These are phyloP conservation scores for Apis laboriosa DNA, from an alignment of 1,140 invertebrate species.

Conservation along the genomic window DNA sequence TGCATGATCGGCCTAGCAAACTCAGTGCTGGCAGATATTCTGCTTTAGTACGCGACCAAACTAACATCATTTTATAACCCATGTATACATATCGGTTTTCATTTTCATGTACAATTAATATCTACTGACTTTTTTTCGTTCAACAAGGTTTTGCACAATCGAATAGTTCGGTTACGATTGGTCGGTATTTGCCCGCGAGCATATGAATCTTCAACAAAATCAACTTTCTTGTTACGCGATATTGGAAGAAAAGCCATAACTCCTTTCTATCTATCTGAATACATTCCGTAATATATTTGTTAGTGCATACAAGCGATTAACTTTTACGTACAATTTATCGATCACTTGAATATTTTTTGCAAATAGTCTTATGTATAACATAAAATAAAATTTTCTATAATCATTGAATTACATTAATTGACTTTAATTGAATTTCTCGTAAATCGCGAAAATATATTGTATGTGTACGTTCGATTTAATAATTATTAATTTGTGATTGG, in stretches of 20 bases:
- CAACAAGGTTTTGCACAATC: not conserved
- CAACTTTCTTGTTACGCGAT: not conserved
- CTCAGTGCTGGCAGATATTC: slow-evolving; percentile 34
- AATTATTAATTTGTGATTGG: not conserved
- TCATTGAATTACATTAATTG: not conserved
- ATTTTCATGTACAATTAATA: not conserved
- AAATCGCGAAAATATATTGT: not conserved
- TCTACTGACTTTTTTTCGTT: not conserved
- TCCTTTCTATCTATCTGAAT: not conserved
- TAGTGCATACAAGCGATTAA: not conserved
- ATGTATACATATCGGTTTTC: not conserved
- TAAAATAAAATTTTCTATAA: slow-evolving; percentile 12
- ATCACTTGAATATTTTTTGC: not conserved
- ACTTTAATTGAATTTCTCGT: too few relatives aligned
- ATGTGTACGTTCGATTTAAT: not conserved
- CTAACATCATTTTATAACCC: slow-evolving; percentile 41
- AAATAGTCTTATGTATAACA: not conserved
- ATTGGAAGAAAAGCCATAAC: not conserved
- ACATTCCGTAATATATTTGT: not conserved
- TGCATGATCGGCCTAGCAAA: slow-evolving; percentile 41
- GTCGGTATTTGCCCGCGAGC: slow-evolving; percentile 6
- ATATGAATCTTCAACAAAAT: not conserved
- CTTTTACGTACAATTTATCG: not conserved
- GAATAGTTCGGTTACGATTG: not conserved
- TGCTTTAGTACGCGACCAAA: slow-evolving; percentile 47